Conservation (phyloP, 2,888 invertebrate species). For the Linyphia triangularis region DNA sequence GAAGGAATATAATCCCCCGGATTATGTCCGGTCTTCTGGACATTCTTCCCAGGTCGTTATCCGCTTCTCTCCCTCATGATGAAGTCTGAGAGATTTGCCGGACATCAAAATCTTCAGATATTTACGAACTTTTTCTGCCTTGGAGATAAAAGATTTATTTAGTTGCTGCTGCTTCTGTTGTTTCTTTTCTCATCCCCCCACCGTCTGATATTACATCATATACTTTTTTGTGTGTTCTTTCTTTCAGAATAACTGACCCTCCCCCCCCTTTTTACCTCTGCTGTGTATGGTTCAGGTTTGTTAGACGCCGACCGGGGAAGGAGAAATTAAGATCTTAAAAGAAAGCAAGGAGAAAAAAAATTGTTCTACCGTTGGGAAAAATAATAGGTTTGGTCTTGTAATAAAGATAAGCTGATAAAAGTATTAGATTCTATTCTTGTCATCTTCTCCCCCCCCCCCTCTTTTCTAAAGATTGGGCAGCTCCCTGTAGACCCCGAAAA, state of each 20-base stretch:
- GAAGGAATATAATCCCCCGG: slow-evolving; percentile 73
- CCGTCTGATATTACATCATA: slow-evolving; percentile 36
- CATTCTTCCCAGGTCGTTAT: slow-evolving; percentile 74
- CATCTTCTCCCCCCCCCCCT: neutral
- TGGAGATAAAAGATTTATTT: slow-evolving; percentile 74
- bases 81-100: slow-evolving; percentile 73
- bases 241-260: neutral
- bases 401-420: slow-evolving; percentile 75
- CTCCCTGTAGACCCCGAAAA: slow-evolving; percentile 46
- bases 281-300: too few species aligned
- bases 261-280: neutral
- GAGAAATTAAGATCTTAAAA: slow-evolving; percentile 67
- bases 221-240: neutral
- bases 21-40: slow-evolving; percentile 69
- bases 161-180: slow-evolving; percentile 4
- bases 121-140: slow-evolving; percentile 71
- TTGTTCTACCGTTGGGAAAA: slow-evolving; percentile 1
- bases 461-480: slow-evolving; percentile 1
- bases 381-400: slow-evolving; percentile 72
- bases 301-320: neutral
- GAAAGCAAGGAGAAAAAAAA: slow-evolving; percentile 5
- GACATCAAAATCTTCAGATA: slow-evolving; percentile 74
- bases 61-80: slow-evolving; percentile 68
- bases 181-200: slow-evolving; percentile 15
- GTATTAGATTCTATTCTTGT: slow-evolving; percentile 59